Evolutionary conservation across 2,797 vertebrate genomes (phyloP).

Genomic region (Typhlichthys subterraneus): DNA sequence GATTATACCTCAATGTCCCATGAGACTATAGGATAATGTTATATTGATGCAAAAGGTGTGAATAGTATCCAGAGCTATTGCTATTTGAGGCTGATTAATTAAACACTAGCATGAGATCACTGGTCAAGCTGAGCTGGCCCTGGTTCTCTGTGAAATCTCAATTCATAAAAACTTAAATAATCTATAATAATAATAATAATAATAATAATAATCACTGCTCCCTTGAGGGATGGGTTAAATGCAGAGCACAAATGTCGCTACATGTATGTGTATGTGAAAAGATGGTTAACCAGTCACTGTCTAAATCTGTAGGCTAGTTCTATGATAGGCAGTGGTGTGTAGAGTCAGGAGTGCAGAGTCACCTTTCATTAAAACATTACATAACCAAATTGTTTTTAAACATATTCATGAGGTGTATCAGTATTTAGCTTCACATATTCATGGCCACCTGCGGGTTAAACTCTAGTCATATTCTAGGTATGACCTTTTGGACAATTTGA

Average conservation of each 20-base stretch:
- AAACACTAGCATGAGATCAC: neutral
- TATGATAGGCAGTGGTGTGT: neutral
- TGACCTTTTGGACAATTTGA: slow-evolving; percentile 23
- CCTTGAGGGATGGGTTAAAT: no score
- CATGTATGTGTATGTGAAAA: no score
- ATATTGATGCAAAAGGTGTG: neutral
- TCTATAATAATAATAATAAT: no score
- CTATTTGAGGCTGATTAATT: neutral
- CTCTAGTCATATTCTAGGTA: slow-evolving; percentile 28
- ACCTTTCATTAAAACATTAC: slow-evolving; percentile 37
- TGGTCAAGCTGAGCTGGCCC: neutral
- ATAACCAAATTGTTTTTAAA: slow-evolving; percentile 47
- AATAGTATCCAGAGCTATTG: slow-evolving; percentile 1
- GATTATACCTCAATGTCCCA: neutral
- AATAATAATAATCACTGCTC: no score
- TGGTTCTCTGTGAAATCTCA: no score
- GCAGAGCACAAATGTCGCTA: no score
- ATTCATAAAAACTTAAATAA: neutral
- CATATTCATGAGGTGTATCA: slow-evolving; percentile 33
- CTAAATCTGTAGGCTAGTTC: slow-evolving; percentile 14
- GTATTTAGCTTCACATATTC: slow-evolving; percentile 64
- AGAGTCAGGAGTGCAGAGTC: slow-evolving; percentile 30
- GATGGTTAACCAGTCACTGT: neutral
- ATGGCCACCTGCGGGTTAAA: slow-evolving; percentile 37
- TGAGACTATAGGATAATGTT: slow-evolving; percentile 3